Evolutionary conservation across 2,888 invertebrate species (phyloP).

Genomic region (Ormyrus thymus): DNA sequence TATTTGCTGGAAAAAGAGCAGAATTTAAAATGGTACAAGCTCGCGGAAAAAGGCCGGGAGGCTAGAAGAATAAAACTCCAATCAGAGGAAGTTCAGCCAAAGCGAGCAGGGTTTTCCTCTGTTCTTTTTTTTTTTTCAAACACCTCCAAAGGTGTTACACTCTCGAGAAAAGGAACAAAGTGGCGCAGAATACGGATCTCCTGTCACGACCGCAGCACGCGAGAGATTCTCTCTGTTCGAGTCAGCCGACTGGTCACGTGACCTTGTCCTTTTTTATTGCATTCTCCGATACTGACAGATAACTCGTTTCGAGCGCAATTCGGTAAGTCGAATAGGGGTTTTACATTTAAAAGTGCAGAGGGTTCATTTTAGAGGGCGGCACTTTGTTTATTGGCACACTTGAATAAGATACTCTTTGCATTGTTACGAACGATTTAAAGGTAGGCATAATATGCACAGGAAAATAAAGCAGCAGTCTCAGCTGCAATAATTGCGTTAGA

Average conservation of each 20-base stretch:
- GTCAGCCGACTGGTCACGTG: conserved; percentile 23
- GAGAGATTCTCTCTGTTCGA: conserved; percentile 21
- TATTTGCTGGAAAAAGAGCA: no score
- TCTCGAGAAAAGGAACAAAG: neutral
- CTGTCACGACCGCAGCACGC: conserved; percentile 45
- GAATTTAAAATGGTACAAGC: no score
- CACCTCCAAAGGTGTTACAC: conserved; percentile 11
- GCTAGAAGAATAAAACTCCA: conserved; percentile 11
- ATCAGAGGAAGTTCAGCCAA: conserved; percentile 30
- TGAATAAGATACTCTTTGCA: no score
- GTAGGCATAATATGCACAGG: no score
- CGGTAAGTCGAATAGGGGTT: no score
- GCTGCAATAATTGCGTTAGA: no score
- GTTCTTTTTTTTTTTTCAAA: conserved; percentile 19
- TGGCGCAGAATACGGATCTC: conserved; percentile 43
- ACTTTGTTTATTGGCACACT: no score
- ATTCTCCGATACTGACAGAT: conserved; percentile 18
- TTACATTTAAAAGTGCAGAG: no score
- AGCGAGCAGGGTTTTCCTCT: neutral
- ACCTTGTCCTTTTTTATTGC: conserved; percentile 12
- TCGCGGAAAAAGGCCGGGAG: neutral
- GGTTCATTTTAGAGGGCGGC: no score
- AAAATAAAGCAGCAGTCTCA: no score
- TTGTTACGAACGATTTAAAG: no score
- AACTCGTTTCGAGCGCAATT: neutral